A percentile compares a stretch with the other conserved stretches of the same genome.
Evolutionary conservation across 2,888 invertebrate species (phyloP).

Genomic region (Heteropelma amictum): DNA sequence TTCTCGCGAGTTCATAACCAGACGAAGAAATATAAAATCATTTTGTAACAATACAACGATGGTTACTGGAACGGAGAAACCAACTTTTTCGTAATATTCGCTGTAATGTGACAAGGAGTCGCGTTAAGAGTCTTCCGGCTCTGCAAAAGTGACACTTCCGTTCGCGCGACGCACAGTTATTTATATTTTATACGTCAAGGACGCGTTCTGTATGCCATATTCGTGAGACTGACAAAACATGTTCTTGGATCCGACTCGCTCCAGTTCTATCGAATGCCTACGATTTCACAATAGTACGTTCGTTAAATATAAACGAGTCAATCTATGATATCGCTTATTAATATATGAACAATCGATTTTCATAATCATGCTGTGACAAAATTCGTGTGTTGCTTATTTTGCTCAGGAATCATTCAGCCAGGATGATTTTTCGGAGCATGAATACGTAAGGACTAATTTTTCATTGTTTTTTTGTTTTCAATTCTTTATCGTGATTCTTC

Average conservation of each 20-base stretch:
- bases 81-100: no score
- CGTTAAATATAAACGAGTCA: constrained; percentile 12
- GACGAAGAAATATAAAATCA: no score
- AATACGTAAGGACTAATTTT: constrained; percentile 8
- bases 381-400: constrained; percentile 5
- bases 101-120: no score
- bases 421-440: constrained; percentile 33
- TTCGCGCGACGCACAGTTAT: no score
- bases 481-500: no score
- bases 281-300: constrained; percentile 15
- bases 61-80: no score
- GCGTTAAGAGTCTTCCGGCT: no score
- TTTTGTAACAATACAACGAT: no score
- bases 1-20: no score
- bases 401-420: constrained; percentile 23
- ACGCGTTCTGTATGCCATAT: constrained; percentile 7
- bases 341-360: background rate
- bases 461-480: no score
- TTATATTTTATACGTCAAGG: constrained; percentile 39
- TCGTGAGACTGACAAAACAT: constrained; percentile 17
- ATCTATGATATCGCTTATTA: no score
- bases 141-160: no score
- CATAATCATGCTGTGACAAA: constrained; percentile 15
- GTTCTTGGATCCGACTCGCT: constrained; percentile 17
- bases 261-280: background rate